phyloP scores from a whole-genome alignment of 2,888 invertebrate genomes.

The Acrobeloides nanus region DNA sequence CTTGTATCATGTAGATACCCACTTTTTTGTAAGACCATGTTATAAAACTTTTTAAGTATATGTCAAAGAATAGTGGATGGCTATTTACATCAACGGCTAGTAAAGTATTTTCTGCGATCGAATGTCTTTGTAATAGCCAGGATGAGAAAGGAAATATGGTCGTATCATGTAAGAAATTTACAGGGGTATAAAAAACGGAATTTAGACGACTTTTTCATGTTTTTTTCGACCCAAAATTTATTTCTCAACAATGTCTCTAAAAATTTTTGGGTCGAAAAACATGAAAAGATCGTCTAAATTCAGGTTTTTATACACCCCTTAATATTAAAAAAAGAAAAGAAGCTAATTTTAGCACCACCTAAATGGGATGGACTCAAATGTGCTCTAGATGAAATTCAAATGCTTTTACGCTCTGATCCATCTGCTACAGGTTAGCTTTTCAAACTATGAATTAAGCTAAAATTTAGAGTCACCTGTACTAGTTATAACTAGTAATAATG shows the following conservation, averaged over 20 bases:
- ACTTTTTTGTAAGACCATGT: too few relatives aligned
- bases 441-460: background rate
- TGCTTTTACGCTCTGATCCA: background rate
- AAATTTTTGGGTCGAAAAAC: too few relatives aligned
- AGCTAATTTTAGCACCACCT: conserved; percentile 31
- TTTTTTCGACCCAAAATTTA: too few relatives aligned
- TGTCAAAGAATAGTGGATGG: conserved; percentile 48
- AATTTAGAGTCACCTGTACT: conserved; percentile 36
- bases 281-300: too few relatives aligned
- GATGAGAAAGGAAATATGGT: conserved; percentile 20
- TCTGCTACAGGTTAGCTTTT: background rate
- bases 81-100: conserved; percentile 38
- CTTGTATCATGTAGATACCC: conserved; percentile 6
- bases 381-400: conserved; percentile 34
- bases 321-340: too few relatives aligned
- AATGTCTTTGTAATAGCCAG: conserved; percentile 25
- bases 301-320: too few relatives aligned
- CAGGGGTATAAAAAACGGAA: too few relatives aligned
- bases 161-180: conserved; percentile 11
- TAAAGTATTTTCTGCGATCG: conserved; percentile 35
- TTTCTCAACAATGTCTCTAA: too few relatives aligned
- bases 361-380: conserved; percentile 42
- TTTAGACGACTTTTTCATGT: too few relatives aligned
- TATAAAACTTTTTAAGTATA: too few relatives aligned
- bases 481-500: conserved; percentile 36